Base-by-base conservation (phyloP, 2,113 vertebrate genomes). In the Clarias macrocephalus region DNA sequence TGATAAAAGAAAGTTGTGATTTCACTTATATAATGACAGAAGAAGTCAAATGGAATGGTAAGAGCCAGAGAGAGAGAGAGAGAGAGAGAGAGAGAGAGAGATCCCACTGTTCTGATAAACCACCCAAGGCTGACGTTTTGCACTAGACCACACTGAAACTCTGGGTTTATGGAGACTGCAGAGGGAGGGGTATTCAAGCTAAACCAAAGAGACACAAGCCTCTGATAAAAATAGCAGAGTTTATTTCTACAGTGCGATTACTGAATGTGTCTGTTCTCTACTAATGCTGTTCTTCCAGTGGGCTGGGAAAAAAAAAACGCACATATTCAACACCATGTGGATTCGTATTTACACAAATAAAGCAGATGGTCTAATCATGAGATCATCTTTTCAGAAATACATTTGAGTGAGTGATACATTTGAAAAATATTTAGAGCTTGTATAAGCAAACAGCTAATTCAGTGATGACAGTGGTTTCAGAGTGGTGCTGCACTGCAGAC, bases 141-240 rank as follows among this genome's bases (percentile, higher is more conserved):
- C 80, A 87, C 84, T 88, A 88, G 83, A 91, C 90, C 92, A 93
- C 92, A 91, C 90, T 90, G 88, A 93, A 92, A 83, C 83, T 52
- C 82, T 48, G 28, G n/a, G 80, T 59, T 82, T 48, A 76, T 85
- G 19, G 42, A 75, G 68, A 66, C 73, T 82, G 81, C 56, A 56
- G 80, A 83, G 76, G 48, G 30, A 84, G 86, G 18, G 76, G 21
- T 83, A 87, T 75, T 85, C 48, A 63, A 82, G 72, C 75, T 65
- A 86, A 73, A 90, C 82, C 84, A 80, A 80, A 85, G 68, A 73
- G 57, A 75, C 60, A 87, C 76, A 52, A 87, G 85, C 30, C 66
- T 81, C 75, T 82, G 81, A 89, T 88, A 88, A 88, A 92, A 90
- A 91, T 91, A 91, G 88, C 76, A 52, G 48, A 85, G 87, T 87